These are phyloP conservation scores for Marmota flaviventris DNA, from an alignment of 2,113 vertebrate species.

Conservation along the genomic window DNA sequence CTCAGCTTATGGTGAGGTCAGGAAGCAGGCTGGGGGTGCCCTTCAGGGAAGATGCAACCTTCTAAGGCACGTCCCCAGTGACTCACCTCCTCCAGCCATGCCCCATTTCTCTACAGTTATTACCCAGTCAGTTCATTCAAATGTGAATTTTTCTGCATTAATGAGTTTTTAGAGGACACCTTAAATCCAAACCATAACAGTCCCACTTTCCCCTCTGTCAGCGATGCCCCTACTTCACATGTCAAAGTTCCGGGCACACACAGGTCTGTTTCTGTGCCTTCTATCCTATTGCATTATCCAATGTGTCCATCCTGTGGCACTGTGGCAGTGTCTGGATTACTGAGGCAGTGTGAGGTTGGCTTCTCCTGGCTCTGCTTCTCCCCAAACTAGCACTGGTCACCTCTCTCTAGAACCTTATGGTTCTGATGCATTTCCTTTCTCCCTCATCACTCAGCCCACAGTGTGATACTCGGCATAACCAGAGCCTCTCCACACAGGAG, in stretches of 20 bases:
- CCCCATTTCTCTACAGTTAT: too few relatives aligned
- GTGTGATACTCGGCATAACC: not conserved
- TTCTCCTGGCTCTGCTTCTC: not conserved
- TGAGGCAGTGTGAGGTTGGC: not conserved
- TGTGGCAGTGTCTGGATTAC: not conserved
- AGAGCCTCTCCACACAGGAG: not conserved
- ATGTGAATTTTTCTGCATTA: too few relatives aligned
- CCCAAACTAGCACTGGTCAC: not conserved
- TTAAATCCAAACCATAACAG: too few relatives aligned
- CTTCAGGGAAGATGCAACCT: too few relatives aligned
- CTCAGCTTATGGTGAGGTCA: too few relatives aligned
- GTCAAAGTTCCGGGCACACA: not conserved
- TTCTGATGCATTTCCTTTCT: not conserved
- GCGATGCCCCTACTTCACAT: too few relatives aligned
- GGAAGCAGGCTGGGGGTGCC: too few relatives aligned
- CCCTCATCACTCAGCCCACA: not conserved
- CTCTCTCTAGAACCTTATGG: not conserved
- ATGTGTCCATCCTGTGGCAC: not conserved
- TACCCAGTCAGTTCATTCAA: too few relatives aligned
- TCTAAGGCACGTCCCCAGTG: too few relatives aligned
- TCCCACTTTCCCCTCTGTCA: not conserved
- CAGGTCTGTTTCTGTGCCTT: not conserved
- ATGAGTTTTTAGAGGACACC: too few relatives aligned
- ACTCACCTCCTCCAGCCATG: too few relatives aligned
- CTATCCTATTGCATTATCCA: not conserved